Percentiles rank a stretch among this genome's conserved stretches.
Evolutionary conservation across 2,797 vertebrate genomes (phyloP).

Genomic region (Psittacula derbiana): DNA sequence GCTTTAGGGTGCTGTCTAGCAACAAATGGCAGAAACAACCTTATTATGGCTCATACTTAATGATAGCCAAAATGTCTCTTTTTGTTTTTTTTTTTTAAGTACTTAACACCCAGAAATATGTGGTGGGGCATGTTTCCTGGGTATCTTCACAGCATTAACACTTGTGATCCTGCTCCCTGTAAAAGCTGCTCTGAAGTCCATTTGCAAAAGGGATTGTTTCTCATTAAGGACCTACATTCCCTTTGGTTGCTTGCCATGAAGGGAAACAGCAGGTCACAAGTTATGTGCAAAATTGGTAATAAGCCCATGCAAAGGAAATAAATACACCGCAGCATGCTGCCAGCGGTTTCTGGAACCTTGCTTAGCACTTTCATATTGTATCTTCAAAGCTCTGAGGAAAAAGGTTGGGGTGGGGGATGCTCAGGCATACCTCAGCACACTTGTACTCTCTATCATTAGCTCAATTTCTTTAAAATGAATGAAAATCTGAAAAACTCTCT

Average conservation of each 20-base stretch:
- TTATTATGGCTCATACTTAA: background rate
- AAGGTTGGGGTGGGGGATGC: background rate
- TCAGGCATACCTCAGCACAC: background rate
- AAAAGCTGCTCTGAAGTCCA: background rate
- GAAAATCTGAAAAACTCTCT: background rate
- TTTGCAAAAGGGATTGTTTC: slow-evolving; percentile 30
- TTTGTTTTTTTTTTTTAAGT: background rate
- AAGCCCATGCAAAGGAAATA: slow-evolving; percentile 5
- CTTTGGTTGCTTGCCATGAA: slow-evolving; percentile 8
- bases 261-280: slow-evolving; percentile 28
- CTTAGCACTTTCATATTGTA: background rate
- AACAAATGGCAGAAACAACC: background rate
- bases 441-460: background rate
- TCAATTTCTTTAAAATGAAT: background rate
- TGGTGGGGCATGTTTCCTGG: background rate
- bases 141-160: background rate
- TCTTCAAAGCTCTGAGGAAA: slow-evolving; percentile 2
- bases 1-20: slow-evolving; percentile 32
- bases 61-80: background rate
- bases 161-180: background rate
- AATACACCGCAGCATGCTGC: background rate
- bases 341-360: background rate
- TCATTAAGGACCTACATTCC: background rate
- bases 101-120: slow-evolving; percentile 16
- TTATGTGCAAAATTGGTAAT: background rate